Conservation (phyloP, 2,113 vertebrate genomes). For the Acrocephalus kingi region DNA sequence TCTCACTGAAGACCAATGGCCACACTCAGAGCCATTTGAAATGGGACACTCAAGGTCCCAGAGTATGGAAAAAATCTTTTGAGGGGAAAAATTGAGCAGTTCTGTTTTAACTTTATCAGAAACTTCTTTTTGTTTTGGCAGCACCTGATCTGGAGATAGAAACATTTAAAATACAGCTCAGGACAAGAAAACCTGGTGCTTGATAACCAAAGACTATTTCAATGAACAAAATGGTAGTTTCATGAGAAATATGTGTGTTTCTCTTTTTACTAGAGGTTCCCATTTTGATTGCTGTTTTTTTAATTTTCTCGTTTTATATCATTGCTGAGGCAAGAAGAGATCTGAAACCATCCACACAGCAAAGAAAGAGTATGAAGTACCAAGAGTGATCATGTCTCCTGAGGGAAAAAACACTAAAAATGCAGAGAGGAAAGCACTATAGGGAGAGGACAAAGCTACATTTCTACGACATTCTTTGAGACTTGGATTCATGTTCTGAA, state of each 20-base stretch:
- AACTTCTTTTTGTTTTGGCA: not conserved
- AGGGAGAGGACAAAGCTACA: not conserved
- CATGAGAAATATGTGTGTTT: not conserved
- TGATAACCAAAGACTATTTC: not conserved
- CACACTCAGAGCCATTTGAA: not conserved
- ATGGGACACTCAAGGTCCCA: not conserved
- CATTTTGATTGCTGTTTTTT: not conserved
- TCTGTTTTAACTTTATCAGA: not conserved
- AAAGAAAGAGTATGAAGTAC: not conserved
- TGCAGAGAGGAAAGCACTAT: not conserved
- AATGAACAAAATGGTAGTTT: not conserved
- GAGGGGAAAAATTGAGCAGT: not conserved
- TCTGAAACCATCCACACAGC: not conserved
- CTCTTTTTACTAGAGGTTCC: not conserved
- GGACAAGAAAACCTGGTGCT: not conserved
- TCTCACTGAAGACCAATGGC: not conserved
- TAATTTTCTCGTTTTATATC: not conserved
- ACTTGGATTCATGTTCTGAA: not conserved
- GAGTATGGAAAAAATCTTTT: not conserved
- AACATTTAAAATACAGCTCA: not conserved
- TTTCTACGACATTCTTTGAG: not conserved
- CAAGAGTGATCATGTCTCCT: no score
- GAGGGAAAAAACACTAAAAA: not conserved
- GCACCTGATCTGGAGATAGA: not conserved
- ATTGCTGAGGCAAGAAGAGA: not conserved